Evolutionary conservation across 92 coral and sea anemone species (phyloP).

Genomic region (Plumapathes pennacea): DNA sequence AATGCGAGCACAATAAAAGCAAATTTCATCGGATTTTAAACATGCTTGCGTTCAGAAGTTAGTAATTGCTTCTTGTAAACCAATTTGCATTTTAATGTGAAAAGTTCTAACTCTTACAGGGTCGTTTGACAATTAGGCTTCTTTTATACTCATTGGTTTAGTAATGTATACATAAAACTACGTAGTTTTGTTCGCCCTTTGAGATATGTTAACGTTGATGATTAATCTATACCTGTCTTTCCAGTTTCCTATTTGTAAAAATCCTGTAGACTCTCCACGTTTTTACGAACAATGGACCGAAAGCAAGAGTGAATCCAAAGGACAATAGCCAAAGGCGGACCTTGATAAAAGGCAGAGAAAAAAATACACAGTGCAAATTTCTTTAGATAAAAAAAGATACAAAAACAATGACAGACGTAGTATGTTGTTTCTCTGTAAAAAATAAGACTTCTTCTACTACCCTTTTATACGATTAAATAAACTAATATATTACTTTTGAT

Average conservation of each 20-base stretch:
- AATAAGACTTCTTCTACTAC: no score
- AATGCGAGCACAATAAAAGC: not conserved
- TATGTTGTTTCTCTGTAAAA: not conserved
- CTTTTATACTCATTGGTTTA: no score
- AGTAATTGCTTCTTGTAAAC: no score
- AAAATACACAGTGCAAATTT: not conserved
- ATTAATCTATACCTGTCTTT: constrained; percentile 24
- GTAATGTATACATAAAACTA: no score
- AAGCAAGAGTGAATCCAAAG: constrained; percentile 31
- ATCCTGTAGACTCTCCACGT: constrained; percentile 66
- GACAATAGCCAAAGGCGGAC: constrained; percentile 38
- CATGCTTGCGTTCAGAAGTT: no score
- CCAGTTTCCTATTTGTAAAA: constrained; percentile 47
- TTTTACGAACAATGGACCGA: constrained; percentile 58
- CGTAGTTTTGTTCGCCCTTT: no score
- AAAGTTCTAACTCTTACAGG: no score
- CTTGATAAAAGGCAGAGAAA: constrained; percentile 4
- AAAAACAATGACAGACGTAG: not conserved
- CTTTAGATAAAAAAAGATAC: no score
- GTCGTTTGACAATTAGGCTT: no score
- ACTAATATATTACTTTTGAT: no score
- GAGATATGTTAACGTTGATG: not conserved
- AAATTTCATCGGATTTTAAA: not conserved
- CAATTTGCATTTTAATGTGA: no score
- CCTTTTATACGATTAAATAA: no score